These are phyloP conservation scores for Sebastes iracundus DNA, from an alignment of 2,797 vertebrate species.

Conservation along the genomic window DNA sequence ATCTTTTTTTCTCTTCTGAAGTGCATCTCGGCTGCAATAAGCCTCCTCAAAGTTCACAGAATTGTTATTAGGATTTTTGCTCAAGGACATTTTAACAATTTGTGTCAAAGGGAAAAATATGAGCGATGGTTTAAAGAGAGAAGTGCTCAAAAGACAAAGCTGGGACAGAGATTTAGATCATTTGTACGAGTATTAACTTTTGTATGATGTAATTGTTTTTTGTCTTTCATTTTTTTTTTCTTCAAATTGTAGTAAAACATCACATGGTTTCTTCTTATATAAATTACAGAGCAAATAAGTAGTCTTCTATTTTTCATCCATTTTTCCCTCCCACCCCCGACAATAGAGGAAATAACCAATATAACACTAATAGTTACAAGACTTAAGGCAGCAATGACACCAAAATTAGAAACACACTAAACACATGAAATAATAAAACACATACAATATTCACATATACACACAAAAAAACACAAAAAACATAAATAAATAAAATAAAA, in stretches of 20 bases:
- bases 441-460: no score
- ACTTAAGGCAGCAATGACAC: no score
- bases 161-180: neutral
- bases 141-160: neutral
- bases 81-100: slow-evolving; percentile 18
- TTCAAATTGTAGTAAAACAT: neutral
- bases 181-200: neutral
- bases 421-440: no score
- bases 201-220: neutral
- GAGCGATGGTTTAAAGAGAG: neutral
- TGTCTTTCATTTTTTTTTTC: neutral
- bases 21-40: neutral
- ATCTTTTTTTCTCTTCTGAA: neutral
- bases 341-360: no score
- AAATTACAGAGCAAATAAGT: no score
- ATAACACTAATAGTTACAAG: no score
- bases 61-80: neutral
- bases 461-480: no score
- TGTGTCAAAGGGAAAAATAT: neutral
- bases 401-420: no score
- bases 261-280: neutral
- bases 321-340: no score
- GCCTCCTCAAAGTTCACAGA: neutral
- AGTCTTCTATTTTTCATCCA: no score
- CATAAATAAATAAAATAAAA: no score